Evolutionary conservation across 2,113 vertebrate genomes (phyloP), one percentile per base, ranked within the genome.

Genomic region (Erythrocercus mccallii): DNA sequence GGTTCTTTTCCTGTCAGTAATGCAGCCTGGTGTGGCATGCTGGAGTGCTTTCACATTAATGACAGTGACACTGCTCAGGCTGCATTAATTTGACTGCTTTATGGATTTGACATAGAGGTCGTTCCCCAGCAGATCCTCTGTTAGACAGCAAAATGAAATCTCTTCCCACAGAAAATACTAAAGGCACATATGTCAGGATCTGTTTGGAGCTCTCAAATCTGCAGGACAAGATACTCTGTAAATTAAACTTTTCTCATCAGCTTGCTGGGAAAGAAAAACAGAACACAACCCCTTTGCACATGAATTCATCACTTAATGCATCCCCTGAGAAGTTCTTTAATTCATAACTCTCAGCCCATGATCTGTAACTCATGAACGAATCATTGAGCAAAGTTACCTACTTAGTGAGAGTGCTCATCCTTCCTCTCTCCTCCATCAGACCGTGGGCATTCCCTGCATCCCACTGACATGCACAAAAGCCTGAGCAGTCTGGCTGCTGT

Each of bases 211-310:
- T 69, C 45, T 82, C 38, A 65, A 31, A 30, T 50, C 6, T 73
- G 11, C 35, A 45, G 19, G 28, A 40, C 35, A n/a, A 30, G 25
- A 50, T 21, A 33, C 12, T 72, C 48, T 12, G 28, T 27, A 60
- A 69, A 78, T 37, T 44, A 35, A 81, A 66, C 5, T 56, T 85
- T 65, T 40, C 38, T 45, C 7, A 11, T 53, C 58, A 44, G 20
- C 45, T 65, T 9, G 2, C 19, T 40, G 15, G 22, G 44, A 60
- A 73, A 60, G 44, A 27, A 69, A 69, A 85, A 19, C 25, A 37
- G 4, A 28, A 28, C 9, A 28, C 33, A 44, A 31, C 23, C 25
- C 20, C 17, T 70, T 64, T 40, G 6, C 27, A 27, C 0, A 0
- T 13, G 65, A 64, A 58, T 78, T 88, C 33, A 50, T 14, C 23